These are phyloP conservation scores for Microtus richardsoni DNA, from an alignment of 2,113 vertebrate genomes.

Conservation along the genomic window DNA sequence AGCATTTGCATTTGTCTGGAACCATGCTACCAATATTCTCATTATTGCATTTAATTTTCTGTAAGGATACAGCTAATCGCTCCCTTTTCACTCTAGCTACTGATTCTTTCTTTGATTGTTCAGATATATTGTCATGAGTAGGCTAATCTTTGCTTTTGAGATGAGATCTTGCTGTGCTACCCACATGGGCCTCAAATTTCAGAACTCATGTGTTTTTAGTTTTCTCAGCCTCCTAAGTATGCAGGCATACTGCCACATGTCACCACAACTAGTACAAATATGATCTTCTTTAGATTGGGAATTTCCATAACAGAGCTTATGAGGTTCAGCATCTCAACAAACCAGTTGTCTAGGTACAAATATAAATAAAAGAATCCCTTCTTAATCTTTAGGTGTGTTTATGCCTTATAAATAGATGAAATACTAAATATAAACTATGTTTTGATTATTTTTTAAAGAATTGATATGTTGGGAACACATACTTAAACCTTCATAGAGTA, in stretches of 20 bases:
- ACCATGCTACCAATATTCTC: neutral
- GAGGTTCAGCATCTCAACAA: neutral
- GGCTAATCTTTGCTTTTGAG: neutral
- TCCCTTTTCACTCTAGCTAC: neutral
- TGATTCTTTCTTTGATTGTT: neutral
- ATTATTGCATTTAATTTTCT: neutral
- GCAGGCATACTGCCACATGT: neutral
- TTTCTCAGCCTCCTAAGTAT: neutral
- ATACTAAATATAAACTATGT: conserved; percentile 1
- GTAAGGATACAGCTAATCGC: neutral
- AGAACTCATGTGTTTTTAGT: neutral
- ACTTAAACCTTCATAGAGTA: neutral
- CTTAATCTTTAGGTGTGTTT: conserved; percentile 30
- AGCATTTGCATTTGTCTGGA: neutral
- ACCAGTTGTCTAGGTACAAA: neutral
- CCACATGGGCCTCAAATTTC: neutral
- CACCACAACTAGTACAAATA: neutral
- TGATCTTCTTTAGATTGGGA: neutral
- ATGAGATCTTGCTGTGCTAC: neutral
- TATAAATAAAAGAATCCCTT: neutral
- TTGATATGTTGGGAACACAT: neutral
- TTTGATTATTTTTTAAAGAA: conserved; percentile 8
- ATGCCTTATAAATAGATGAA: neutral
- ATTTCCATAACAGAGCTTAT: neutral
- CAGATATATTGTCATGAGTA: neutral